Percentiles rank a stretch among this genome's conserved stretches.
Conservation (phyloP, 2,797 vertebrate species). For the Sebastiscus tertius region DNA sequence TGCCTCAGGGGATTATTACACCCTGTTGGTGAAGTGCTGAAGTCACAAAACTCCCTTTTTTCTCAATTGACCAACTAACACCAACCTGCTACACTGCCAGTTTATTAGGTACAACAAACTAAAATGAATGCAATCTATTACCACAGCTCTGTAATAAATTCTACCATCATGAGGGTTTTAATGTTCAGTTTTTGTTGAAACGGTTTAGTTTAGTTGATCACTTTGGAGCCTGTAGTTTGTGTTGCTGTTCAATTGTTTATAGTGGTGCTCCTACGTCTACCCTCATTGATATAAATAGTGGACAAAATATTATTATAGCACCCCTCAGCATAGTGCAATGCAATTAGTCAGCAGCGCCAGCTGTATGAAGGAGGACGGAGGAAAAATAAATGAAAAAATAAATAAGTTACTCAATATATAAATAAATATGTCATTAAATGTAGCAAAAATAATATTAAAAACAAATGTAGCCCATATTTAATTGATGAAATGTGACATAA, state of each 20-base stretch:
- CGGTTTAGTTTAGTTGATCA: background rate
- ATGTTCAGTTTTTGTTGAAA: background rate
- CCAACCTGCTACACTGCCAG: background rate
- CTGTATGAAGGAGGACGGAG: no score
- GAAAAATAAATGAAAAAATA: no score
- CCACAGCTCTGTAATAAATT: background rate
- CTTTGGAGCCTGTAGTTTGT: background rate
- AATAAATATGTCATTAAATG: no score
- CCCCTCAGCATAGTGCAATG: background rate
- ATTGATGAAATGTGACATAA: no score
- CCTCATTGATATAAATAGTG: background rate
- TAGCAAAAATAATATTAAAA: no score
- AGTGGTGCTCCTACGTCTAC: background rate
- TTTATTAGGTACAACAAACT: background rate
- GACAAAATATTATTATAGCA: background rate
- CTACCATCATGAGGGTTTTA: background rate
- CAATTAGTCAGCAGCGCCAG: background rate
- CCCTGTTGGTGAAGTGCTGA: background rate
- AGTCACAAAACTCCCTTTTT: slow-evolving; percentile 19
- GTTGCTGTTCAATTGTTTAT: background rate
- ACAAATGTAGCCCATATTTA: no score
- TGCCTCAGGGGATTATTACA: slow-evolving; percentile 31
- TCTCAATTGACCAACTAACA: background rate
- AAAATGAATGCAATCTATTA: background rate
- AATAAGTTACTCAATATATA: no score